Evolutionary conservation across 1,140 invertebrate genomes (phyloP).

Genomic region (Rhopalosiphum maidis): DNA sequence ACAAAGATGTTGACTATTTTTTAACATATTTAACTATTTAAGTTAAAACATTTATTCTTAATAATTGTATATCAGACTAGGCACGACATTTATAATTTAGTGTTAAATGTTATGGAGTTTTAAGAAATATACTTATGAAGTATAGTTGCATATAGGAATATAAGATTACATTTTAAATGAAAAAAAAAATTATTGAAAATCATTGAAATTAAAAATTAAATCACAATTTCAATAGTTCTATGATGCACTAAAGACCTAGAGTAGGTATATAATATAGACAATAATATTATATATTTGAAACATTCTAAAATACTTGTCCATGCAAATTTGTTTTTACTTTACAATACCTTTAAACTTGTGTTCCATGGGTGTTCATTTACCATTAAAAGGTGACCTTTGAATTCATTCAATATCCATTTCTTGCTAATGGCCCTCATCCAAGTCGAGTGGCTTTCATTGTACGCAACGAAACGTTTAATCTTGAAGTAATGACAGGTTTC

Average conservation of each 20-base stretch:
- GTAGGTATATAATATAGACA: not conserved
- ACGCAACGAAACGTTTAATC: constrained; percentile 48
- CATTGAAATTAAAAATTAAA: not conserved
- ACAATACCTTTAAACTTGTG: not conserved
- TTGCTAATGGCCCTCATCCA: constrained; percentile 39
- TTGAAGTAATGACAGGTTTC: constrained; percentile 44
- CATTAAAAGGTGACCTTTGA: constrained; percentile 13
- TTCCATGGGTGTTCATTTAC: not conserved
- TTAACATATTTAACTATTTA: not conserved
- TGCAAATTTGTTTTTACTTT: not conserved
- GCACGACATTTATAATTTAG: not conserved
- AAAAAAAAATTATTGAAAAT: not conserved
- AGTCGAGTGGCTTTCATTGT: constrained; percentile 46
- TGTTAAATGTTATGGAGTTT: not conserved
- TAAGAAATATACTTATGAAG: not conserved
- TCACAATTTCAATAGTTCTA: not conserved
- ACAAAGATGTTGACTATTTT: not conserved
- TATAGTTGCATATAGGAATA: too few relatives aligned
- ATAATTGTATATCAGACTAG: not conserved
- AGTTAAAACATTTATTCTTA: not conserved
- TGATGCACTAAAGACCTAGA: not conserved
- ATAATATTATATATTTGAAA: not conserved
- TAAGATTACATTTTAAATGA: too few relatives aligned
- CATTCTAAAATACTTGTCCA: not conserved
- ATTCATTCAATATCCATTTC: constrained; percentile 52